phyloP scores from a whole-genome alignment of 2,113 vertebrate species.

The Trogon surrucura region DNA sequence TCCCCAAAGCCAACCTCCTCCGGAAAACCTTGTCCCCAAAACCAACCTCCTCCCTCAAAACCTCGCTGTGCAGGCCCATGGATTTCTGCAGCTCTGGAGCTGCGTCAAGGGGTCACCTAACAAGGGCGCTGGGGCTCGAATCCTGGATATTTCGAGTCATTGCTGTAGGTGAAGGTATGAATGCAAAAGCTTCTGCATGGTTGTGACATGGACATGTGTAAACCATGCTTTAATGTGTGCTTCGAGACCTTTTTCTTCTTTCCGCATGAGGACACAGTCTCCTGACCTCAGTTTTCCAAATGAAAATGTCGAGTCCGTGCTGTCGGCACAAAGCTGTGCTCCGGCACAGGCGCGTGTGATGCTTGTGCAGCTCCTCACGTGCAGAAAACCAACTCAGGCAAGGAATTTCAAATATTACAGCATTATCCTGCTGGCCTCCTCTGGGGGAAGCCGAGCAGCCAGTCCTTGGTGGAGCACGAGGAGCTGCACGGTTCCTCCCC shows the following conservation, averaged over 20 bases:
- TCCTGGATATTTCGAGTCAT: fast-evolving
- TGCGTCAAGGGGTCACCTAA: background rate
- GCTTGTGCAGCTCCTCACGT: fast-evolving
- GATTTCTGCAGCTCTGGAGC: background rate
- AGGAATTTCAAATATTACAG: background rate
- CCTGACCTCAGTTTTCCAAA: background rate
- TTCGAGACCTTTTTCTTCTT: background rate
- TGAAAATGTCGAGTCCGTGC: fast-evolving
- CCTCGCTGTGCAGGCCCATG: fast-evolving
- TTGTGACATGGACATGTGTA: fast-evolving
- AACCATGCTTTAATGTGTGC: fast-evolving
- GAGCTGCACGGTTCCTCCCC: fast-evolving
- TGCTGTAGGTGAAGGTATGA: background rate
- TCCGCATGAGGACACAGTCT: fast-evolving
- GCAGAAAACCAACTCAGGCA: fast-evolving
- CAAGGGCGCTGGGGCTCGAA: fast-evolving
- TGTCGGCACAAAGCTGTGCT: fast-evolving
- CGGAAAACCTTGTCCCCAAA: background rate
- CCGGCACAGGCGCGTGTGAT: fast-evolving
- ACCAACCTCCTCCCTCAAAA: background rate
- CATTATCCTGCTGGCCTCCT: fast-evolving
- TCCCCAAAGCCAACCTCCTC: background rate
- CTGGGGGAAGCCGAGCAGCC: fast-evolving
- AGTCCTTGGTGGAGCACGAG: background rate
- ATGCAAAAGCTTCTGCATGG: background rate